Conservation (phyloP, 2,113 vertebrate species). For the Syngnathus typhle region DNA sequence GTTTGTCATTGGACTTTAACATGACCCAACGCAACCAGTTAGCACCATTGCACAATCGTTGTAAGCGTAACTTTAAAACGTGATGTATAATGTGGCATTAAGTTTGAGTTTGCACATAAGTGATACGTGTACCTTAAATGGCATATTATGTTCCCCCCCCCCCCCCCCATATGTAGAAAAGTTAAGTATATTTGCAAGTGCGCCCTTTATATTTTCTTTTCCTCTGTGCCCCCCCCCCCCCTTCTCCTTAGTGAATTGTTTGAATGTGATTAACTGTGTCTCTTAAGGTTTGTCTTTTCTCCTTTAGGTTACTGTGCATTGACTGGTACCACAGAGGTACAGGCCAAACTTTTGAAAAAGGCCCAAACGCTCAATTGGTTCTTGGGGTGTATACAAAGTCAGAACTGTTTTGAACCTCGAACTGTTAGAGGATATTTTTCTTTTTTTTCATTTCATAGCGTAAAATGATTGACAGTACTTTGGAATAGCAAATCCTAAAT, state of each 20-base stretch:
- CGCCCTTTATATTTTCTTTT: slow-evolving; percentile 78
- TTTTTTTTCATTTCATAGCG: background rate
- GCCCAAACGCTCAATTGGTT: slow-evolving; percentile 65
- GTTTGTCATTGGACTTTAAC: slow-evolving; percentile 96
- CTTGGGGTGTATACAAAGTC: slow-evolving; percentile 85
- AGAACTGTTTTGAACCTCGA: background rate
- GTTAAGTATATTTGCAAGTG: slow-evolving; percentile 92
- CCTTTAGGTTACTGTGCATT: slow-evolving; percentile 89
- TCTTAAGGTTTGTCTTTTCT: slow-evolving; percentile 96
- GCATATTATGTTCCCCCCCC: slow-evolving; percentile 82
- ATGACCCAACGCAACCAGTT: slow-evolving; percentile 58
- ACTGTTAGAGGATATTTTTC: background rate
- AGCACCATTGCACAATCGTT: slow-evolving; percentile 49
- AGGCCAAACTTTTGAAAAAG: slow-evolving; percentile 74
- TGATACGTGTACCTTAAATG: slow-evolving; percentile 68
- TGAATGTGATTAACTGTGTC: slow-evolving; percentile 97
- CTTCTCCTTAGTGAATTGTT: slow-evolving; percentile 90
- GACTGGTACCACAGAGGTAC: slow-evolving; percentile 97
- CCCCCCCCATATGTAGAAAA: slow-evolving; percentile 79
- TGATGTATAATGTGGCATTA: slow-evolving; percentile 48
- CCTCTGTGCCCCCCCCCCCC: slow-evolving; percentile 60
- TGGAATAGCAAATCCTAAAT: slow-evolving; percentile 28
- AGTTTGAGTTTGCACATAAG: slow-evolving; percentile 70
- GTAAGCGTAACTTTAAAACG: slow-evolving; percentile 47
- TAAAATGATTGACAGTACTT: background rate